A percentile compares a stretch with the other conserved stretches of the same genome.
phyloP scores from a whole-genome alignment of 30 jellyfish, hydroid and myxozoan genomes.

The Phacellophora camtschatica region DNA sequence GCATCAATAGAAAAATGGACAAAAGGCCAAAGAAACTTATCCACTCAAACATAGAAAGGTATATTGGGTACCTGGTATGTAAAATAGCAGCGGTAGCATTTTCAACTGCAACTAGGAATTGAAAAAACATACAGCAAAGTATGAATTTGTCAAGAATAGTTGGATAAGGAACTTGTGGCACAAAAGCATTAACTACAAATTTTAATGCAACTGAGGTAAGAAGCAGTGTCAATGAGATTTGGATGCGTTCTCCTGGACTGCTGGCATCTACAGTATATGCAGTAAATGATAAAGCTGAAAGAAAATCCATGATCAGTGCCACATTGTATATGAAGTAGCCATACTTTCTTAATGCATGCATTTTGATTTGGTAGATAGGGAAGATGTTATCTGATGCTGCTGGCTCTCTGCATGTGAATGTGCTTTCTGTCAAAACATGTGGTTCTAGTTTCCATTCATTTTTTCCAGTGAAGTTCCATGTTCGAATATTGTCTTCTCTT shows the following conservation, averaged over 20 bases:
- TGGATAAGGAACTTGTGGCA: conserved; percentile 89
- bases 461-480: conserved; percentile 77
- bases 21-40: conserved; percentile 24
- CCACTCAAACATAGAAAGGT: conserved; percentile 35
- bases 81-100: conserved; percentile 73
- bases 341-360: conserved; percentile 88
- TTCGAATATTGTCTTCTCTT: conserved; percentile 76
- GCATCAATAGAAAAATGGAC: conserved; percentile 8
- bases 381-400: conserved; percentile 72
- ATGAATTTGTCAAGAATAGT: conserved; percentile 87
- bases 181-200: conserved; percentile 74
- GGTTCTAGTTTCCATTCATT: conserved; percentile 90
- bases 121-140: conserved; percentile 71
- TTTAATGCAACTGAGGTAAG: conserved; percentile 87
- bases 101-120: conserved; percentile 78
- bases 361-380: conserved; percentile 71
- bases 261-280: conserved; percentile 85
- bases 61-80: conserved; percentile 17
- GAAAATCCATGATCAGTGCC: conserved; percentile 79
- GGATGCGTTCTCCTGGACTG: conserved; percentile 80
- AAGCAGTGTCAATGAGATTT: conserved; percentile 79
- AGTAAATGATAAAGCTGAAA: conserved; percentile 75
- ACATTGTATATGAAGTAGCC: conserved; percentile 81
- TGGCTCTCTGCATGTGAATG: conserved; percentile 39
- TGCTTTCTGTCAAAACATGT: conserved; percentile 70